Percentiles rank a stretch among this genome's conserved stretches.
Evolutionary conservation across 2,113 vertebrate species (phyloP).

Genomic region (Macrotus californicus): DNA sequence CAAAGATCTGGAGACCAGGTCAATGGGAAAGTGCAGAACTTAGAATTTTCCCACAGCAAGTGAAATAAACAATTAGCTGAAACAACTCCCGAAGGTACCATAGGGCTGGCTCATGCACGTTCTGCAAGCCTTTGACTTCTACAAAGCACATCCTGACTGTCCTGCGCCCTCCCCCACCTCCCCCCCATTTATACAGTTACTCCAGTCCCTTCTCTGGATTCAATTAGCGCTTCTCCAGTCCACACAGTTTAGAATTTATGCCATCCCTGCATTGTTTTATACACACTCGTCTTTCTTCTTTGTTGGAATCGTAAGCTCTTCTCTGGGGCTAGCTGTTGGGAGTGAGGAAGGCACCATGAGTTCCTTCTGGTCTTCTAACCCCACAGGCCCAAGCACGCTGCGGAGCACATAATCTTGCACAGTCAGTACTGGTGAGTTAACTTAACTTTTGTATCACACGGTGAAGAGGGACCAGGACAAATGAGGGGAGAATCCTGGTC

Average conservation of each 20-base stretch:
- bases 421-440: not conserved
- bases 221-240: not conserved
- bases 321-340: not conserved
- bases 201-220: not conserved
- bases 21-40: not conserved
- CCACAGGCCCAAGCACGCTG: not conserved
- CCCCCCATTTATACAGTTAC: not conserved
- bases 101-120: not conserved
- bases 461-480: not conserved
- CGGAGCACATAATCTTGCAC: not conserved
- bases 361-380: not conserved
- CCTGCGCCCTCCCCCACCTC: not conserved
- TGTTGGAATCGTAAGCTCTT: not conserved
- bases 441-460: not conserved
- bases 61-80: not conserved
- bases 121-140: not conserved
- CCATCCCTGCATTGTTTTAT: not conserved
- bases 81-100: not conserved
- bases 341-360: not conserved
- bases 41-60: not conserved
- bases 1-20: slow-evolving; percentile 7
- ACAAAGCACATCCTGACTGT: not conserved
- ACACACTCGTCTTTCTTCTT: not conserved
- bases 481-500: not conserved
- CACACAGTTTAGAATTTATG: not conserved